Base-by-base conservation (phyloP, 2,113 vertebrate species). In the Trematomus loennbergii region DNA sequence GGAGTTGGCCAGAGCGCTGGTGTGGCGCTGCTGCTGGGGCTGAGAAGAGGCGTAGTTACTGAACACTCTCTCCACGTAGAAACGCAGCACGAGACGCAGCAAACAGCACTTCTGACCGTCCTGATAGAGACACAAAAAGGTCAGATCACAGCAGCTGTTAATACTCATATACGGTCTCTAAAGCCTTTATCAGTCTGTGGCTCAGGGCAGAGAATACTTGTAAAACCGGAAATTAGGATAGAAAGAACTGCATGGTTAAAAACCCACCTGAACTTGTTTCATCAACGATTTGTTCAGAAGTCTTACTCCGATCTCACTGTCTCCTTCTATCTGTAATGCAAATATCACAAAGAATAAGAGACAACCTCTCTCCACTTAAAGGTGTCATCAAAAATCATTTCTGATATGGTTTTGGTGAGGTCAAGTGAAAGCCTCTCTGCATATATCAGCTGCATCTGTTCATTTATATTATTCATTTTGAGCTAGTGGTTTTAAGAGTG, bases 11-110 rank as follows among this genome's bases (percentile, higher is more conserved):
- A 98, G 85, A 17, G 92, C 90, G 22, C 96, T 96, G 75, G 91
- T 91, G 85, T 86, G 90, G 67, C 93, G 92, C 20, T 89, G 93
- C 7, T 92, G 87, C 4, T 89, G 79, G 0, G 90, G 80, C 62
- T 92, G 79, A 48, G 85, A 59, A 12, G 91, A 83, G 36, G 69
- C 79, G 46, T 96, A 96, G 88, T 96, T 94, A 40, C 88, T 94
- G 93, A 99, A 99, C 57, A 98, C 97, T 18, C 91, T 95, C 90
- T 97, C 95, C 79, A 97, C 60, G 0, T 98, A 99, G 94, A 99
- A 98, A 8, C 86, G 91, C 71, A 98, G 92, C 82, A 99, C 82
- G 3, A 94, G 95, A 1, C 75, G 94, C 57, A 96, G 62, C 79
- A 98, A 88, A 13, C 98, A 99, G 88, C 97, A 99, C 0, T 87